Percentiles rank a stretch among this genome's conserved stretches.
These are phyloP conservation scores for Morpho deidamia DNA, from an alignment of 2,888 invertebrate genomes.

Conservation along the genomic window DNA sequence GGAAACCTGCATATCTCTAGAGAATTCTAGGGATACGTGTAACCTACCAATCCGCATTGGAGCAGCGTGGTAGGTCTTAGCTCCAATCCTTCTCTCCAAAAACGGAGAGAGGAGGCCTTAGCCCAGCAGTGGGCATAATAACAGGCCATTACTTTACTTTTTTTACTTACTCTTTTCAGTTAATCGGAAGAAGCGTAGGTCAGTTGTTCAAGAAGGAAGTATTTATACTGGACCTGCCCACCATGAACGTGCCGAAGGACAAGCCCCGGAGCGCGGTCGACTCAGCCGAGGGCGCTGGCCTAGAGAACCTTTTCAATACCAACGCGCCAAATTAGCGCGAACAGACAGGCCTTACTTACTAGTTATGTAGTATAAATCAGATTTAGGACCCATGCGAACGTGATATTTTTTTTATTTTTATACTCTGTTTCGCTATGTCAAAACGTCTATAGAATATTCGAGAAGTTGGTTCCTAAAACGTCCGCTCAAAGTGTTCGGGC, in stretches of 20 bases:
- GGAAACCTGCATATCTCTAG: too few relatives aligned
- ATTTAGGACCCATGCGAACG: constrained; percentile 15
- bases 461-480: too few relatives aligned
- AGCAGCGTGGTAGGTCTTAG: too few relatives aligned
- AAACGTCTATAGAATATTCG: too few relatives aligned
- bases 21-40: too few relatives aligned
- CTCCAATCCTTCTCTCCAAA: too few relatives aligned
- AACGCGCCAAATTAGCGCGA: constrained; percentile 49
- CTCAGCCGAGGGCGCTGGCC: constrained; percentile 47
- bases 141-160: too few relatives aligned
- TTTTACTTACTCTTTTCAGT: constrained; percentile 56
- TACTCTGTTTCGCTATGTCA: background rate
- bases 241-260: constrained; percentile 66
- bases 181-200: constrained; percentile 91
- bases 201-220: constrained; percentile 93
- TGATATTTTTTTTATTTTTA: constrained; percentile 10
- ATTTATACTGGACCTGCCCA: constrained; percentile 90
- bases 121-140: too few relatives aligned
- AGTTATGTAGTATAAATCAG: constrained; percentile 7
- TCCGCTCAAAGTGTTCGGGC: too few relatives aligned
- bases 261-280: constrained; percentile 56
- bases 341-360: constrained; percentile 1
- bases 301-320: constrained; percentile 54
- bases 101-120: too few relatives aligned
- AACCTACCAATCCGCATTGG: too few relatives aligned